Evolutionary conservation across 2,113 vertebrate genomes (phyloP), one percentile per base, ranked within the genome.

Genomic region (Oncorhynchus tshawytscha): DNA sequence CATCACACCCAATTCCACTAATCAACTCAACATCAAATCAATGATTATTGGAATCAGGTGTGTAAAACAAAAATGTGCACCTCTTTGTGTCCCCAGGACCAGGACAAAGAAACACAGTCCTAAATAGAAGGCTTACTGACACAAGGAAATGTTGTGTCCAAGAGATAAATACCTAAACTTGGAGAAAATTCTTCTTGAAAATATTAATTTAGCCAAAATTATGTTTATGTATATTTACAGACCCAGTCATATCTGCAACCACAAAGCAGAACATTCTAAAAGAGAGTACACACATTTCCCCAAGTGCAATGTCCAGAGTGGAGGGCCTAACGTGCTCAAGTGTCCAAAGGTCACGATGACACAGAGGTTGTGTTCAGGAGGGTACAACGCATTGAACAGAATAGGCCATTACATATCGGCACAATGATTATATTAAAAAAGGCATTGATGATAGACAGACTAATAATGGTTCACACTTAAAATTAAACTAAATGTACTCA

Each of bases 181-280:
- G 49, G 59, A 60, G 20, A 60, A 16, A 60, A 60, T n/a, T 20
- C 15, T 67, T 16, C 27, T 13, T 25, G 27, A 13, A 34, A 67
- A 67, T 68, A 68, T 3, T 20, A 4, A 7, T 68, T 24, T 68
- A 39, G 39, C 66, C 81, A 84, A 87, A 87, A 87, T 78, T 80
- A 82, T 84, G 84, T 81, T 83, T 74, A 78, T 80, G 70, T 75
- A 84, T 80, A 84, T 79, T 78, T 82, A 75, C 77, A 82, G 73
- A 82, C 74, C 51, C 57, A 81, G 67, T 87, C 78, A 80, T 70
- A 85, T 70, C 79, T 83, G 66, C 79, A 80, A 83, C 80, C 65
- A 66, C 70, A 82, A 49, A 76, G 49, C 57, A 60, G 54, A 60
- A 78, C 49, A 64, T 75, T 76, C 70, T 68, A 15, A 74, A 72